phyloP scores from a whole-genome alignment of 1,140 invertebrate species.

The Venturia canescens region DNA sequence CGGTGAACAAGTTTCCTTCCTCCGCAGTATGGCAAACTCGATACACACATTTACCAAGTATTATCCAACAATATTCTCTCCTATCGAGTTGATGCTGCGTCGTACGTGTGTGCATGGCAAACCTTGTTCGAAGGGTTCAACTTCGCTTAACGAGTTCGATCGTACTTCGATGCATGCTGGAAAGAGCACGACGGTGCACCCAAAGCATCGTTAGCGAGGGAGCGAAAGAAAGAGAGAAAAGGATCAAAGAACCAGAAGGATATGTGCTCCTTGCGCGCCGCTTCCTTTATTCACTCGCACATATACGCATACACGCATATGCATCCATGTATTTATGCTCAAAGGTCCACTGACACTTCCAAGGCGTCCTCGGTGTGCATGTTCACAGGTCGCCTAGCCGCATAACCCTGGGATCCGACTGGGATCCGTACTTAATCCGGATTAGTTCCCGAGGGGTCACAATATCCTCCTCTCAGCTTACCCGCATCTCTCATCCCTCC shows the following conservation, averaged over 20 bases:
- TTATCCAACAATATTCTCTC: slow-evolving; percentile 22
- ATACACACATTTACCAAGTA: slow-evolving; percentile 23
- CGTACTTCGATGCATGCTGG: neutral
- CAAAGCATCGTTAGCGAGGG: neutral
- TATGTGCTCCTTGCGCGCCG: slow-evolving; percentile 22
- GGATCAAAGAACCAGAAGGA: slow-evolving; percentile 40
- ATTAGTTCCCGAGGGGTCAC: slow-evolving; percentile 75
- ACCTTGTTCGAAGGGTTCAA: slow-evolving; percentile 13
- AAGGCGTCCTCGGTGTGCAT: slow-evolving; percentile 59
- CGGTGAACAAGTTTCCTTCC: neutral
- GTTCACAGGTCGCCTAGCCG: slow-evolving; percentile 69
- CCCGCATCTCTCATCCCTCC: slow-evolving; percentile 41
- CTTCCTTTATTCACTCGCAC: neutral
- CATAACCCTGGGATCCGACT: slow-evolving; percentile 68
- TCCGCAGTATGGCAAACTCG: slow-evolving; percentile 4
- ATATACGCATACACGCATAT: neutral
- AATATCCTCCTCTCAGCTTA: slow-evolving; percentile 65
- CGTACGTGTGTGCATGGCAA: neutral
- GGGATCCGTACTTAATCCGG: slow-evolving; percentile 74
- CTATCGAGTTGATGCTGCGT: neutral
- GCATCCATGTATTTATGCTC: neutral
- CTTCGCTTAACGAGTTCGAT: slow-evolving; percentile 40
- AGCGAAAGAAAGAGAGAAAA: neutral
- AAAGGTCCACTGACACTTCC: neutral
- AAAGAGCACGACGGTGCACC: neutral